phyloP scores from a whole-genome alignment of 2,113 vertebrate species.

The Callaeas wilsoni region DNA sequence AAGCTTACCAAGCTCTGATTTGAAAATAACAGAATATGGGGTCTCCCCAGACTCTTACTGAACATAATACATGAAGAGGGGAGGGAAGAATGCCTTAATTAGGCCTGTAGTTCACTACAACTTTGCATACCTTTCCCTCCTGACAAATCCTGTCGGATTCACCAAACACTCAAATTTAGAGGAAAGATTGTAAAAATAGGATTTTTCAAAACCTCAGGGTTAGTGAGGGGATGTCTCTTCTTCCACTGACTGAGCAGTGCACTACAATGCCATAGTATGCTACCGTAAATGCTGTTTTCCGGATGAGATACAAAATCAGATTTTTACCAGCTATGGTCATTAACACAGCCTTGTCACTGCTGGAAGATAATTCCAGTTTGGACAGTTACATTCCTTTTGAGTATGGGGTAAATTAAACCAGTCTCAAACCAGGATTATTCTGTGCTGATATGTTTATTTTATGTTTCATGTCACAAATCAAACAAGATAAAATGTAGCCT shows the following conservation, averaged over 20 bases:
- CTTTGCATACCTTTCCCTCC: not conserved
- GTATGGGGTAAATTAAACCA: constrained; percentile 15
- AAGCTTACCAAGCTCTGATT: not conserved
- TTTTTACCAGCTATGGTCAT: constrained; percentile 22
- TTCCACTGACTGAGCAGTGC: not conserved
- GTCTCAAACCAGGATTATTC: constrained; percentile 18
- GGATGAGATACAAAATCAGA: not conserved
- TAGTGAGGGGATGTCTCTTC: not conserved
- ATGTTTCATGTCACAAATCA: constrained; percentile 28
- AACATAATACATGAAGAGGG: not conserved
- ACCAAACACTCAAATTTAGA: not conserved
- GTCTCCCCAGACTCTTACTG: not conserved
- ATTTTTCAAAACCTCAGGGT: not conserved
- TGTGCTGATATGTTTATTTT: constrained; percentile 19
- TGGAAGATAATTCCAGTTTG: not conserved
- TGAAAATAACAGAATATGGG: not conserved
- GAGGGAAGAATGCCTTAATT: not conserved
- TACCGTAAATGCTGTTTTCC: not conserved
- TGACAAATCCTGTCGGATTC: not conserved
- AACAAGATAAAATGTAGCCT: constrained; percentile 38
- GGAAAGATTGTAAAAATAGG: not conserved
- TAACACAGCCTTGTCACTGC: not conserved
- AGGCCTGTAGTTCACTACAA: not conserved
- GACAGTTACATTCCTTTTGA: not conserved
- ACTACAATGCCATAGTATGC: not conserved